Evolutionary conservation across 2,797 vertebrate species (phyloP).

Genomic region (Sitta carolinensis): DNA sequence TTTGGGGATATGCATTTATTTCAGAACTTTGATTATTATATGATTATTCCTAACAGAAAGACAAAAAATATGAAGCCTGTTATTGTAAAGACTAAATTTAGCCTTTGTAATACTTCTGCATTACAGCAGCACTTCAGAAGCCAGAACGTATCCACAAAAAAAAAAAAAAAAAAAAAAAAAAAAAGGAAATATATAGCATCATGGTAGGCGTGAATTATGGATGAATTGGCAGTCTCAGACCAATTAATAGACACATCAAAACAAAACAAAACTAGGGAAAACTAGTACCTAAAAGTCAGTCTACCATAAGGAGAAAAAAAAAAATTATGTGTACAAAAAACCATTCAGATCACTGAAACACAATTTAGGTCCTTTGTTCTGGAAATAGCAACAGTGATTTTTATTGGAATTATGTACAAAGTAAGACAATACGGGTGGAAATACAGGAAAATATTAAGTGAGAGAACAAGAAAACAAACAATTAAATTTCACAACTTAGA

Average conservation of each 20-base stretch:
- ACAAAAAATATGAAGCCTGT: neutral
- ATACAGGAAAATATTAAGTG: neutral
- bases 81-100: neutral
- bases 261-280: neutral
- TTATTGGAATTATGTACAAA: neutral
- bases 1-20: neutral
- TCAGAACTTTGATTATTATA: neutral
- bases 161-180: no score
- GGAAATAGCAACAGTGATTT: neutral
- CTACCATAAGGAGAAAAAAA: neutral
- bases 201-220: neutral
- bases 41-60: neutral
- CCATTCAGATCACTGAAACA: neutral
- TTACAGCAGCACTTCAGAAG: no score
- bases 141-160: neutral
- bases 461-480: slow-evolving; percentile 26
- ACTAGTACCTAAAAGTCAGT: neutral
- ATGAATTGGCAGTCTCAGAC: neutral
- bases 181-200: neutral
- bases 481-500: neutral
- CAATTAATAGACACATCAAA: neutral
- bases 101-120: neutral
- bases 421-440: neutral
- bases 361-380: neutral
- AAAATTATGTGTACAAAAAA: neutral